Percentiles rank a stretch among this genome's conserved stretches.
Evolutionary conservation across 2,888 invertebrate genomes (phyloP).

Genomic region (Litoditis marina): DNA sequence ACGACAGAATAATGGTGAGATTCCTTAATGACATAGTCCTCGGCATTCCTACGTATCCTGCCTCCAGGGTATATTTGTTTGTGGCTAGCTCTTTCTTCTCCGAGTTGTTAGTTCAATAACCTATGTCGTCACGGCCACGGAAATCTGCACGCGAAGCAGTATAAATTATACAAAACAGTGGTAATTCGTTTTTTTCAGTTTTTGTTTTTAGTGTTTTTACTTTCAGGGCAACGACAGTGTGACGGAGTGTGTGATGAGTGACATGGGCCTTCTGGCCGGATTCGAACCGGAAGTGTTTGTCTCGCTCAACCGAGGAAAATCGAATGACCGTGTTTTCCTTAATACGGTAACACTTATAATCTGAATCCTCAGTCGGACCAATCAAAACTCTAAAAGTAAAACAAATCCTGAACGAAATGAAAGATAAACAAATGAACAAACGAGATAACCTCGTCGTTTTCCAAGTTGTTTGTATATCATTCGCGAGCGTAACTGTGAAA

Average conservation of each 20-base stretch:
- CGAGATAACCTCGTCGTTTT: too few species aligned
- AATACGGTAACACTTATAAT: conserved; percentile 19
- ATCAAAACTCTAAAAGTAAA: too few species aligned
- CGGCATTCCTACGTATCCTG: too few species aligned
- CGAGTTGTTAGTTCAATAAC: too few species aligned
- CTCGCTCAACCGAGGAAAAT: conserved; percentile 54
- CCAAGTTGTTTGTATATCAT: too few species aligned
- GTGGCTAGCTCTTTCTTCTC: background rate
- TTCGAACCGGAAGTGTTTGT: conserved; percentile 54
- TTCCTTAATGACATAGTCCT: too few species aligned
- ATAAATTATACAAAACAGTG: background rate
- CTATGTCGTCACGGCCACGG: background rate
- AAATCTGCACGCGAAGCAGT: background rate
- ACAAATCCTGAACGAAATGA: too few species aligned
- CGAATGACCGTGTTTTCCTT: conserved; percentile 52
- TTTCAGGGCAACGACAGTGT: conserved; percentile 56
- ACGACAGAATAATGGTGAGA: conserved; percentile 51
- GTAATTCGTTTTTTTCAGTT: background rate
- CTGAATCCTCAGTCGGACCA: background rate
- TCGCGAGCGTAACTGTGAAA: too few species aligned
- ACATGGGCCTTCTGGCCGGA: conserved; percentile 41
- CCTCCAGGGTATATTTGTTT: background rate
- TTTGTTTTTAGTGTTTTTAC: too few species aligned
- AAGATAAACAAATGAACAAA: too few species aligned
- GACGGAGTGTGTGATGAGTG: conserved; percentile 53